Evolutionary conservation across 2,888 invertebrate species (phyloP), one percentile per base, ranked within the genome.

Genomic region (Tortricodes alternella): DNA sequence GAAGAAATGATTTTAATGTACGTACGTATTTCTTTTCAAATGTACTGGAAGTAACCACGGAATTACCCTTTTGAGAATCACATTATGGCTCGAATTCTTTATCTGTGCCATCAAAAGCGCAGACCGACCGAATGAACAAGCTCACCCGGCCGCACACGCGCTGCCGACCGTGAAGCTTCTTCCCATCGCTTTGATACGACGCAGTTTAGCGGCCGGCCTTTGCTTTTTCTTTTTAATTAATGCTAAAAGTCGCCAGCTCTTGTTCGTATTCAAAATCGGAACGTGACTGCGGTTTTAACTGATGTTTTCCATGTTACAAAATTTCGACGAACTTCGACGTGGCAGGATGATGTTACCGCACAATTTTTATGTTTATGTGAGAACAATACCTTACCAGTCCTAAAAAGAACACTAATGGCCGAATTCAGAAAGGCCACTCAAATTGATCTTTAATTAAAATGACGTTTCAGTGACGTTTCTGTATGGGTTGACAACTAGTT

Each of bases 171-270:
- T 38, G 38, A 38, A 21, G 16, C 19, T n/a, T 11, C 9, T 35
- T 35, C 7, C 18, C 37, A 1, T 8, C 19, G 38, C 19, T 38
- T 38, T 19, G 19, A 11, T 6, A 35, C 21, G 11, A 5, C 15
- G 16, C 27, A 16, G 21, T 27, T 49, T 39, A 13, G 35, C 21
- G 23, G 43, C 27, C 8, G n/a, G 21, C n/a, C 24, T 24, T 23
- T 6, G n/a, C 15, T 24, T 9, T 51, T 51, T 34, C 2, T 6
- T 34, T 43, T 43, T 43, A 52, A 52, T 43, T 52, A 43, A 35
- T 11, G 9, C 24, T 19, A 52, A 43, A 16, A 34, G 34, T 34
- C 34, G 34, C 13, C 6, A 29, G 5, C 27, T n/a, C 29, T 48
- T 37, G 15, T 15, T 50, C 29, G 29, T 29, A n/a, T 29, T 29